Base-by-base conservation (phyloP, 1,140 invertebrate genomes). In the Diabrotica undecimpunctata region DNA sequence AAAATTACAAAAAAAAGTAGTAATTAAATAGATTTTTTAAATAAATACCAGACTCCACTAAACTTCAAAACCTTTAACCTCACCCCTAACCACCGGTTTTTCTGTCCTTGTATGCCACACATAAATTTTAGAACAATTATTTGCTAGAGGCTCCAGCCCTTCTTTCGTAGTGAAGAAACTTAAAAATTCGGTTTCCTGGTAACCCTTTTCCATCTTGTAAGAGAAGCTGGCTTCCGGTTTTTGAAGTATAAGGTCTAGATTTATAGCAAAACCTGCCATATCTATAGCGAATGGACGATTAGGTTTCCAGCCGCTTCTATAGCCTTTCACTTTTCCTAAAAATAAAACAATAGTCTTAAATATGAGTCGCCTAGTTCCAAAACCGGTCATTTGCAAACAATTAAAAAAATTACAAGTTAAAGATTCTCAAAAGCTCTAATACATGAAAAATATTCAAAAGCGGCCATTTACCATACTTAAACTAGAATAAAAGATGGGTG, bases 221-320 rank as follows among this genome's bases (percentile, higher is more conserved):
- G 90, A 91, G 79, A 99, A 98, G 64, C 83, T 79, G 0, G 92
- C 94, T 52, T 92, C 82, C 6, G 90, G 87, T 76, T 90, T 85
- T 3, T 88, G 81, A 4, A 93, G 79, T 14, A 99, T 83, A 9
- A 96, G 79, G 13, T 88, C 83, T 3, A 97, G 77, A 79, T 95
- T 96, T 10, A 99, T 90, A 11, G 94, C 96, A 82, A 99, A 99
- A 1, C 95, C 96, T 4, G 97, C 97, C 97, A 99, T 99, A 75
- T 99, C 98, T 36, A 97, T 88, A 5, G 97, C 95, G 83, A 98
- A 99, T 0, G 90, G 88, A 70, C 97, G 81, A 65, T 95, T 87
- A 0, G 94, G 90, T 70, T 91, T 90, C 93, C 93, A 98, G 4
- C 84, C 86, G 10, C 88, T 87, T 78, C 90, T 92, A 80, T 92